These are phyloP conservation scores for Philhelius pedissequus DNA, from an alignment of 2,888 invertebrate genomes.

Conservation along the genomic window DNA sequence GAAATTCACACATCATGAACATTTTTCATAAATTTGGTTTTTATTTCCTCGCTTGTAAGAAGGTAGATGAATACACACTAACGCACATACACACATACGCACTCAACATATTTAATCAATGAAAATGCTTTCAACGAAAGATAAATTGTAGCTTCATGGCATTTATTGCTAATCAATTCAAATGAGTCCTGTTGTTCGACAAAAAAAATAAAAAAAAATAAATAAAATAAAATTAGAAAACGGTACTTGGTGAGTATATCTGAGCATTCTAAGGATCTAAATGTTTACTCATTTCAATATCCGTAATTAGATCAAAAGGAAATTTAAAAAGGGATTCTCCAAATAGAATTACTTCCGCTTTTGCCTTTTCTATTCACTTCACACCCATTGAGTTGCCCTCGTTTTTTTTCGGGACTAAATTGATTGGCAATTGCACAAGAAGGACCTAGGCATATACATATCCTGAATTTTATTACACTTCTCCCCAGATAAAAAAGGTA, in stretches of 20 bases:
- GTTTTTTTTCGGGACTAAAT: slow-evolving; percentile 14
- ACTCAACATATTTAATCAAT: slow-evolving; percentile 21
- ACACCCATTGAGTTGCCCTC: background rate
- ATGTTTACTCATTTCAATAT: slow-evolving; percentile 58
- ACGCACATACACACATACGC: slow-evolving; percentile 9
- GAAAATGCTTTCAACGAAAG: slow-evolving; percentile 56
- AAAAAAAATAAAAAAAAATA: no score
- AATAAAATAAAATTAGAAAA: background rate
- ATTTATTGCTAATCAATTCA: slow-evolving; percentile 67
- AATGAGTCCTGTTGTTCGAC: slow-evolving; percentile 61
- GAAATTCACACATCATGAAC: slow-evolving; percentile 62
- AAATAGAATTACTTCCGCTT: slow-evolving; percentile 64
- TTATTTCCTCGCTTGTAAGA: background rate
- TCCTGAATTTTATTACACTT: slow-evolving; percentile 7
- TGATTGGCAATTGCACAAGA: slow-evolving; percentile 9
- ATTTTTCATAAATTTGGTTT: slow-evolving; percentile 65
- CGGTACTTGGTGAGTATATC: background rate
- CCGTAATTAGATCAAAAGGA: slow-evolving; percentile 63
- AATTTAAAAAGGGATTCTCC: slow-evolving; percentile 60
- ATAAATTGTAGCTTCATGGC: slow-evolving; percentile 59
- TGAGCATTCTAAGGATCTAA: background rate
- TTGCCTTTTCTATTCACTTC: background rate
- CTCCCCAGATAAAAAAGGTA: no score
- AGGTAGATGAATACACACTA: background rate
- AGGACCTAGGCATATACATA: slow-evolving; percentile 19